Base-by-base conservation (phyloP, 2,797 vertebrate genomes). In the Cynopterus sphinx region DNA sequence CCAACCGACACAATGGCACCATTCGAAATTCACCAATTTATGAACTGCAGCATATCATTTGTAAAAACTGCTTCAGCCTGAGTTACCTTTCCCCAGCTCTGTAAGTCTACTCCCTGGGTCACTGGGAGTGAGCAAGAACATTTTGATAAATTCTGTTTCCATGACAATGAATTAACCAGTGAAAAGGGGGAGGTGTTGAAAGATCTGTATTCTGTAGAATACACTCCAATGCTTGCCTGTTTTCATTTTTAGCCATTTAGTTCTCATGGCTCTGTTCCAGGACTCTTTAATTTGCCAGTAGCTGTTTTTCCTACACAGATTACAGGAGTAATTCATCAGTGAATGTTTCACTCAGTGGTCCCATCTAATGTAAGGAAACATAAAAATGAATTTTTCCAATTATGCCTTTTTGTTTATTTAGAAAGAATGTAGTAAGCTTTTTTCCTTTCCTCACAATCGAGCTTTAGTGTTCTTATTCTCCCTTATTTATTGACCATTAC, bases 121-220 rank as follows among this genome's bases (percentile, higher is more conserved):
- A 98, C 98, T 96, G 96, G 95, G 95, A 98, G 93, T 97, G 98
- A 98, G 98, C 84, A 98, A 98, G 98, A 98, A 98, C 97, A 98
- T 98, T 98, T 98, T 98, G 98, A 98, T 98, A 98, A 98, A 98
- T 98, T 98, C 98, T 96, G 98, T 98, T 98, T 98, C 98, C 98
- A 99, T 99, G 98, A 98, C 98, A 97, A 99, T 98, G 98, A 98
- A 98, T 98, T 98, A 98, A 96, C 98, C 97, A 98, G 97, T 98
- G 98, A 96, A 97, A 98, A 98, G 95, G 95, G 98, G 98, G 98
- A 98, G 98, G 98, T 98, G 96, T 97, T 98, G 98, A 97, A 98
- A 98, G 98, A 98, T 98, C 97, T 98, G 95, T 97, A 98, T 98
- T 98, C 98, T 98, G 97, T 96, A 98, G 97, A 98, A 98, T 98